phyloP scores from a whole-genome alignment of 2,113 vertebrate genomes.

The Mesocricetus auratus region DNA sequence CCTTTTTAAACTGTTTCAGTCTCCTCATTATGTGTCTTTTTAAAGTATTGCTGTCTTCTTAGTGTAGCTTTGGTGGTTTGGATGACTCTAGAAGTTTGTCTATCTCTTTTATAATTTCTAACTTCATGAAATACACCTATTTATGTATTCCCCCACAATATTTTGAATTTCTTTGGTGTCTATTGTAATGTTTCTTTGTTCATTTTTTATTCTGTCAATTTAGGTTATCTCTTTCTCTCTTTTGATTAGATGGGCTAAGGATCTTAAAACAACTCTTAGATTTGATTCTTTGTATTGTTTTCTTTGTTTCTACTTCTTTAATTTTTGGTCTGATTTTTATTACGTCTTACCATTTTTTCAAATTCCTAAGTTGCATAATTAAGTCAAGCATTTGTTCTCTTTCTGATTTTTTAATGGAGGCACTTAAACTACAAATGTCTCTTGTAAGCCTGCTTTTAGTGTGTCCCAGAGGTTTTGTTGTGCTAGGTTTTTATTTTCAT shows the following conservation, averaged over 20 bases:
- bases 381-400: background rate
- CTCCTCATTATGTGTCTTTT: background rate
- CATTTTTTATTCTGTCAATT: background rate
- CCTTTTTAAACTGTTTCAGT: background rate
- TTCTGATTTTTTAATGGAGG: background rate
- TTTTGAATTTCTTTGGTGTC: background rate
- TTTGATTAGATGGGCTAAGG: background rate
- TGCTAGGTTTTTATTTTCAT: background rate
- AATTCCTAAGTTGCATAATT: background rate
- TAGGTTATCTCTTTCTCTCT: background rate
- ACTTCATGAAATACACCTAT: background rate
- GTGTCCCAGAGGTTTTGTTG: background rate
- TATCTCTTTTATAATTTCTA: background rate
- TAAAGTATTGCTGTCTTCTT: background rate
- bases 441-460: background rate
- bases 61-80: background rate
- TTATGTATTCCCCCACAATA: background rate
- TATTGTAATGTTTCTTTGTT: background rate
- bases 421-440: background rate
- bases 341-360: background rate
- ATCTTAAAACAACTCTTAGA: background rate
- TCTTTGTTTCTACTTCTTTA: background rate
- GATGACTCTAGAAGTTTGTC: background rate
- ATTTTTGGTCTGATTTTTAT: background rate
- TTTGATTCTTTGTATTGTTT: background rate